Conservation (phyloP, 2,113 vertebrate species). For the Circaetus gallicus region DNA sequence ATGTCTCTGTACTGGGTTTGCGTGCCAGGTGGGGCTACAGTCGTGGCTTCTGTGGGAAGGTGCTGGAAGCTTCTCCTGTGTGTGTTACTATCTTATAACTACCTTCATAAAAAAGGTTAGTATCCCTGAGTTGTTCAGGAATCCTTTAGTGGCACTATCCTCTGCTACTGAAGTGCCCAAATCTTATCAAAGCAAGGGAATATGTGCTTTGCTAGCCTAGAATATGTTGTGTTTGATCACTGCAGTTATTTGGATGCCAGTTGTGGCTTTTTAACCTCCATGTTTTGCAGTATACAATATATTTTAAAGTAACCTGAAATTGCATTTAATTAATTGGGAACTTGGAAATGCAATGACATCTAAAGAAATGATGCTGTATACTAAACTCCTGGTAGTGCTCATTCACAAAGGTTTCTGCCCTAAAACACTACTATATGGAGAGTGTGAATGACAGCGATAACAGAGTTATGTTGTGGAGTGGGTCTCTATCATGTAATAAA, state of each 20-base stretch:
- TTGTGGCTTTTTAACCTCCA: neutral
- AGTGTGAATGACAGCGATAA: neutral
- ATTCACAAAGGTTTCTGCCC: neutral
- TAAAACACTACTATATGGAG: neutral
- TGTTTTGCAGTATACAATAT: neutral
- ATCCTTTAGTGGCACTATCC: neutral
- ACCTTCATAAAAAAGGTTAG: neutral
- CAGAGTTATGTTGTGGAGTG: neutral
- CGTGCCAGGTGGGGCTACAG: too few species aligned
- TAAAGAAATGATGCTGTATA: neutral
- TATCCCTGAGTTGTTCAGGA: neutral
- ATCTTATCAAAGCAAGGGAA: neutral
- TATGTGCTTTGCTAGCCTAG: neutral
- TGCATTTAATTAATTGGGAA: neutral
- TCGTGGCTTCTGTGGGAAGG: too few species aligned
- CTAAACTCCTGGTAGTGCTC: neutral
- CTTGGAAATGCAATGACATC: neutral
- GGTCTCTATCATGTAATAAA: neutral
- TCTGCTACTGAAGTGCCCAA: neutral
- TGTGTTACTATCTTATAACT: neutral
- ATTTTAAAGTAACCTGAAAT: neutral
- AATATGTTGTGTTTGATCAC: neutral
- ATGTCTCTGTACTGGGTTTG: too few species aligned
- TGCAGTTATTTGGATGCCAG: neutral
- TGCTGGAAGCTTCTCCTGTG: too few species aligned